phyloP scores from a whole-genome alignment of 2,888 invertebrate species.

The Hydrotaea diabolus region DNA sequence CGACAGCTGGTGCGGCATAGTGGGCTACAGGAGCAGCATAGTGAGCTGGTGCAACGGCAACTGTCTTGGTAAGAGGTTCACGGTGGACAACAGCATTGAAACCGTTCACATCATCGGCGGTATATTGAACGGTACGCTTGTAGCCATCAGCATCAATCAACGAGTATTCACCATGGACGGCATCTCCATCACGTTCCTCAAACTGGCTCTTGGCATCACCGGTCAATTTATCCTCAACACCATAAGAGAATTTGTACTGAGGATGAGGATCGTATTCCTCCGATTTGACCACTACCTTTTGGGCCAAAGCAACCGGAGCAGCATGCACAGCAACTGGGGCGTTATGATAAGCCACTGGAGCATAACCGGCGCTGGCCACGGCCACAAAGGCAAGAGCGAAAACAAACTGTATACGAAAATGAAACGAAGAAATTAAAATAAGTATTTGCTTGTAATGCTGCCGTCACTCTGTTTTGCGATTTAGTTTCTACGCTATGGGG shows the following conservation, averaged over 20 bases:
- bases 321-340: slow-evolving; percentile 65
- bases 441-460: neutral
- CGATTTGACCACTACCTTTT: slow-evolving; percentile 72
- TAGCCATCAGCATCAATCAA: slow-evolving; percentile 79
- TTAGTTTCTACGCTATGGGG: neutral
- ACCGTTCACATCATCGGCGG: slow-evolving; percentile 78
- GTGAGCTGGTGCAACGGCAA: slow-evolving; percentile 61
- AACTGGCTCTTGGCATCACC: slow-evolving; percentile 80
- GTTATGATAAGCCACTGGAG: slow-evolving; percentile 68
- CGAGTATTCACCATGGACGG: slow-evolving; percentile 79
- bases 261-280: slow-evolving; percentile 78
- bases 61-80: slow-evolving; percentile 68
- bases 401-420: slow-evolving; percentile 42
- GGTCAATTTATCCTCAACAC: slow-evolving; percentile 78
- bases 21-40: slow-evolving; percentile 58
- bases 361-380: slow-evolving; percentile 74
- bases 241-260: slow-evolving; percentile 78
- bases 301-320: slow-evolving; percentile 63
- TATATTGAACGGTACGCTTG: slow-evolving; percentile 78
- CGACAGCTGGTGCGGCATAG: slow-evolving; percentile 45
- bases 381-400: slow-evolving; percentile 70
- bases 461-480: neutral
- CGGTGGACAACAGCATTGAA: slow-evolving; percentile 78
- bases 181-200: slow-evolving; percentile 79
- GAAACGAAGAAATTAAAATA: neutral